Conservation (phyloP, 37 sponge, comb jelly and placozoan species). For the Theonella swinhoei region DNA sequence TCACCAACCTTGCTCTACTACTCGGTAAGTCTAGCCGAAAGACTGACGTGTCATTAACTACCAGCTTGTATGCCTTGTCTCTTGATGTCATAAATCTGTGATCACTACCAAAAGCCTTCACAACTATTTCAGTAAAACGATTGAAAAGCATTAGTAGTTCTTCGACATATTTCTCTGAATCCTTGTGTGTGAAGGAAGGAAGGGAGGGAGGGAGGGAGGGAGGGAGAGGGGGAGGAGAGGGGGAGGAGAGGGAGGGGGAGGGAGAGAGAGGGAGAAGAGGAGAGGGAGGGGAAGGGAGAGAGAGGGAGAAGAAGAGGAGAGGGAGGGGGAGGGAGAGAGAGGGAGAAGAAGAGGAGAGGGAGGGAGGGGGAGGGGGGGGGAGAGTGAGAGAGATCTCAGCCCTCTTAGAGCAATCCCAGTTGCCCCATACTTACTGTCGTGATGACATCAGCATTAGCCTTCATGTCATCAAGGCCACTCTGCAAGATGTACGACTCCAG, state of each 20-base stretch:
- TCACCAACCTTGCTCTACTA: constrained; percentile 51
- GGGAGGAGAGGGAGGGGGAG: constrained; percentile 28
- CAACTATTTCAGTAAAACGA: constrained; percentile 71
- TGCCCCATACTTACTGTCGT: constrained; percentile 79
- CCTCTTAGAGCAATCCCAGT: not conserved
- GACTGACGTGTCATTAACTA: constrained; percentile 88
- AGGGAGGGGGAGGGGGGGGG: not conserved
- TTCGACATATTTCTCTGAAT: constrained; percentile 95
- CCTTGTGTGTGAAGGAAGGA: too few relatives aligned
- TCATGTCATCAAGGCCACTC: constrained; percentile 87
- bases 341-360: not conserved
- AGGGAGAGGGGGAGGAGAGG: not conserved
- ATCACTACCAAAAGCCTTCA: constrained; percentile 80
- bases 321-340: constrained; percentile 16
- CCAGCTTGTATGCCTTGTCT: constrained; percentile 86
- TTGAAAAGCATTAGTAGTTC: constrained; percentile 82
- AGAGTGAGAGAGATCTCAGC: not conserved
- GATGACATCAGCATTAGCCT: constrained; percentile 79
- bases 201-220: not conserved
- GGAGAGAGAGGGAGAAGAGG: constrained; percentile 31
- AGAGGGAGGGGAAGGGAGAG: constrained; percentile 35
- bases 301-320: constrained; percentile 6
- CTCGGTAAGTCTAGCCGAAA: constrained; percentile 80
- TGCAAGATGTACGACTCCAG: constrained; percentile 74
- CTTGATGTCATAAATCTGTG: constrained; percentile 83